Evolutionary conservation across 2,888 invertebrate genomes (phyloP), one percentile per base, ranked within the genome.

Genomic region (Drosophila yooni): DNA sequence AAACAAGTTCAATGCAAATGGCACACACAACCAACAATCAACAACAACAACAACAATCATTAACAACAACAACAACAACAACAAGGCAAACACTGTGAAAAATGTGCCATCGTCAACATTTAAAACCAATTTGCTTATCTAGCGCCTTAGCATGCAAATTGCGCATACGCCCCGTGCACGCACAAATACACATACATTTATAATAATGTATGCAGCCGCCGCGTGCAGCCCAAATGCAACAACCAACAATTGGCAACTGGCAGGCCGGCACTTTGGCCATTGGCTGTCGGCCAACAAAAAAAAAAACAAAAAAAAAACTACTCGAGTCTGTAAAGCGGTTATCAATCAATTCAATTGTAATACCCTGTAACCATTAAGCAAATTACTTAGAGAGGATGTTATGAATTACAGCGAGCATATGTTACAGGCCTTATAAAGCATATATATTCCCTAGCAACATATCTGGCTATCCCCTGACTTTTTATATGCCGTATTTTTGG

Each of bases 161-260:
- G 88, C 80, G 80, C 83, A 89, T 89, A 91, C 91, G 85, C 91
- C 90, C 80, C 80, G 54, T 89, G 59, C 56, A 34, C 40, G 46
- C 33, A 58, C 43, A 52, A 38, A 4, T n/a, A n/a, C 13, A n/a
- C n/a, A n/a, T 10, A 40, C n/a, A 25, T 25, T 46, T 25, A 15
- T 5, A n/a, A 40, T 31, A 40, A 29, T 21, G 15, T 29, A 29
- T 56, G 54, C 43, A 21, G 7, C 43, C 43, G 21, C 67, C 36
- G 36, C 31, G 57, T 70, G 67, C 70, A 48, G 33, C 38, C 57
- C 36, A 48, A 40, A 18, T 18, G 34, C 59, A 56, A 51, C 33
- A 58, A 25, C 54, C 54, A 56, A 56, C 56, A 61, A 69, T 36
- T 43, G 36, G 36, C 58, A 74, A 58, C 36, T 34, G 46, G 57